Evolutionary conservation across 2,797 vertebrate genomes (phyloP).

Genomic region (Acipenser ruthenus): DNA sequence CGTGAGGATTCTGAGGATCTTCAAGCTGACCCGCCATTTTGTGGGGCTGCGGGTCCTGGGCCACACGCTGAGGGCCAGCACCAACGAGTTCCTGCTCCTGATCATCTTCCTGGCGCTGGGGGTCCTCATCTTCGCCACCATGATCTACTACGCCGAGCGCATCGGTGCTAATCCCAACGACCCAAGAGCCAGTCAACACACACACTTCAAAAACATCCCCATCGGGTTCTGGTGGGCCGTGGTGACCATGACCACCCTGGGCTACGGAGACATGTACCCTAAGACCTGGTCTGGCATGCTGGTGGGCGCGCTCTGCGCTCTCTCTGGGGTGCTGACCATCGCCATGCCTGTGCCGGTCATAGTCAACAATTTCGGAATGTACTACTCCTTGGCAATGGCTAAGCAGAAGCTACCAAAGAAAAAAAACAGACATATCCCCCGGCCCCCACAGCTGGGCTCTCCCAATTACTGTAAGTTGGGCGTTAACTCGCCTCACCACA

Average conservation of each 20-base stretch:
- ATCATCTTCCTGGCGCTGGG: conserved; percentile 97
- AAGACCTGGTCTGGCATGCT: conserved; percentile 98
- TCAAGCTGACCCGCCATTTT: conserved; percentile 96
- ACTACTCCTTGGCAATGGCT: conserved; percentile 99
- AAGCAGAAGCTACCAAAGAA: conserved; percentile 99
- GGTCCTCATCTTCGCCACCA: conserved; percentile 96
- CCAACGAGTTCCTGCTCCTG: conserved; percentile 95
- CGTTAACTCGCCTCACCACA: conserved; percentile 86
- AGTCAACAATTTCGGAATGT: conserved; percentile 99
- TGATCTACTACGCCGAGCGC: conserved; percentile 98
- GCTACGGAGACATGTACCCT: conserved; percentile 98
- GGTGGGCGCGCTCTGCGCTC: conserved; percentile 90
- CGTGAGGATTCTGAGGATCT: conserved; percentile 93
- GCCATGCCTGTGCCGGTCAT: conserved; percentile 99
- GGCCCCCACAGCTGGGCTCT: conserved; percentile 93
- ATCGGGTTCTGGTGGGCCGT: conserved; percentile 99
- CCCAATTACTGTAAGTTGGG: conserved; percentile 99
- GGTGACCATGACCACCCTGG: conserved; percentile 98
- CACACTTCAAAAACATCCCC: conserved; percentile 97
- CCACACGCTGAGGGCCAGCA: conserved; percentile 92
- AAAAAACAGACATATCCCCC: conserved; percentile 99
- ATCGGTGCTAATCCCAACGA: conserved; percentile 90
- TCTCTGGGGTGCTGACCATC: conserved; percentile 94
- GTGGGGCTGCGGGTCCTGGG: conserved; percentile 90
- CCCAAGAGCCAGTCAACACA: conserved; percentile 85